A percentile compares a stretch with the other conserved stretches of the same genome.
phyloP scores from a whole-genome alignment of 2,888 invertebrate species.

The Sesamia inferens region DNA sequence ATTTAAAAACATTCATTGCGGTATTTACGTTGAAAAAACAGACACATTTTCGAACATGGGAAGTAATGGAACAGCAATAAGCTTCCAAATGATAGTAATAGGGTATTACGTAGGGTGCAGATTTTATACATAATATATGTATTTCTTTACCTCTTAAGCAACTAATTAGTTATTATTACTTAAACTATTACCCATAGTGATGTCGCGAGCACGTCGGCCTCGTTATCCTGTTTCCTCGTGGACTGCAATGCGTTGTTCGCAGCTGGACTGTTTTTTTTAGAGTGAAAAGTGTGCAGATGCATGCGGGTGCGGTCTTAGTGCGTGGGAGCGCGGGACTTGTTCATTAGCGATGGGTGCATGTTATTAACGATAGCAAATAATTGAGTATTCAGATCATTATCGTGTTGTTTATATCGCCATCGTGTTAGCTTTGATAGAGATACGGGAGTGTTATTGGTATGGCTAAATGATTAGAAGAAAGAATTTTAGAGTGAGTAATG shows the following conservation, averaged over 20 bases:
- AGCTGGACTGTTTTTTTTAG: constrained; percentile 71
- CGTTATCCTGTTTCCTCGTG: constrained; percentile 57
- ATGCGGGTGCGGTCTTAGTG: constrained; percentile 45
- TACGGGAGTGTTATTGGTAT: constrained; percentile 6
- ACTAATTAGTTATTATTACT: constrained; percentile 8
- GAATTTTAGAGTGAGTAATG: too few relatives aligned
- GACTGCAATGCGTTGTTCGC: constrained; percentile 65
- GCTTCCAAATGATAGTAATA: too few relatives aligned
- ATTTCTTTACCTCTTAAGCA: too few relatives aligned
- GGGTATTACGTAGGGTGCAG: too few relatives aligned
- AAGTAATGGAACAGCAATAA: too few relatives aligned
- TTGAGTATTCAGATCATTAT: constrained; percentile 25
- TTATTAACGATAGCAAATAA: constrained; percentile 32
- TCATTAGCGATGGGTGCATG: constrained; percentile 31
- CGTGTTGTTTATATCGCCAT: constrained; percentile 11
- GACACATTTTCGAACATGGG: too few relatives aligned
- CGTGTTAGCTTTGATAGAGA: background rate
- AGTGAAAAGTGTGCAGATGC: constrained; percentile 68
- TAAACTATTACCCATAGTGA: constrained; percentile 16
- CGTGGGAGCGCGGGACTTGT: constrained; percentile 42
- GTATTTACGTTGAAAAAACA: too few relatives aligned
- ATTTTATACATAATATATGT: too few relatives aligned
- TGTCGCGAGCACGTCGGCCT: constrained; percentile 27
- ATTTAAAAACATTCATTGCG: too few relatives aligned
- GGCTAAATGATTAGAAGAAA: background rate